Evolutionary conservation across 1,140 invertebrate genomes (phyloP).

Genomic region (Tigriopus japonicus): DNA sequence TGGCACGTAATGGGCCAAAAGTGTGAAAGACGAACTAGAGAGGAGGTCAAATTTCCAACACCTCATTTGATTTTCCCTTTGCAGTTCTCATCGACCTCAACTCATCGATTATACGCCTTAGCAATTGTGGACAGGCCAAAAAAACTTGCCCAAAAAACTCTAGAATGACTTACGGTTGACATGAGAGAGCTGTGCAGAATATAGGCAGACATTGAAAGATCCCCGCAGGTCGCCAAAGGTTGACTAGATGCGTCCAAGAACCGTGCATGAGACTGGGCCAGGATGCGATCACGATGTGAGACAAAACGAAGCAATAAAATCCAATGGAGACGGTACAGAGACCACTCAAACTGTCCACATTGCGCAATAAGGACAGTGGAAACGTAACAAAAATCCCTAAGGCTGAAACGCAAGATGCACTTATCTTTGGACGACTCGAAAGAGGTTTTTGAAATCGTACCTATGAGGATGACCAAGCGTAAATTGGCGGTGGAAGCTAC

Average conservation of each 20-base stretch:
- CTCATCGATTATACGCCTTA: neutral
- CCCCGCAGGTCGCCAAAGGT: conserved; percentile 63
- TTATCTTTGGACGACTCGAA: neutral
- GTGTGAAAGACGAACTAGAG: too few relatives aligned
- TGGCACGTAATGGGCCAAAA: too few relatives aligned
- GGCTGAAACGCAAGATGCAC: conserved; percentile 19
- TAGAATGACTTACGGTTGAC: conserved; percentile 62
- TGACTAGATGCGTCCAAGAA: conserved; percentile 51
- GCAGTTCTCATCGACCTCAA: neutral
- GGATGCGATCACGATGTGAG: conserved; percentile 22
- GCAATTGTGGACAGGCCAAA: conserved; percentile 12
- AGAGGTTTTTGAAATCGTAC: neutral
- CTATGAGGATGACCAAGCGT: conserved; percentile 1
- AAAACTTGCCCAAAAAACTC: conserved; percentile 6
- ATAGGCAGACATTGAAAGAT: conserved; percentile 79
- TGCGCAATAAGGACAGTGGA: conserved; percentile 69
- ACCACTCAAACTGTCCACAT: conserved; percentile 69
- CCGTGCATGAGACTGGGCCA: conserved; percentile 21
- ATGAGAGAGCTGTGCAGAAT: conserved; percentile 82
- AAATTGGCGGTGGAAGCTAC: conserved; percentile 49
- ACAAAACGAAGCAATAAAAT: conserved; percentile 71
- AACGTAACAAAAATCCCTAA: conserved; percentile 67
- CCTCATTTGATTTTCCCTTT: too few relatives aligned
- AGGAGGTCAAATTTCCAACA: too few relatives aligned
- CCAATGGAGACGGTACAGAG: conserved; percentile 70